Base-by-base conservation (phyloP, 2,888 invertebrate genomes). In the Archips xylosteana region DNA sequence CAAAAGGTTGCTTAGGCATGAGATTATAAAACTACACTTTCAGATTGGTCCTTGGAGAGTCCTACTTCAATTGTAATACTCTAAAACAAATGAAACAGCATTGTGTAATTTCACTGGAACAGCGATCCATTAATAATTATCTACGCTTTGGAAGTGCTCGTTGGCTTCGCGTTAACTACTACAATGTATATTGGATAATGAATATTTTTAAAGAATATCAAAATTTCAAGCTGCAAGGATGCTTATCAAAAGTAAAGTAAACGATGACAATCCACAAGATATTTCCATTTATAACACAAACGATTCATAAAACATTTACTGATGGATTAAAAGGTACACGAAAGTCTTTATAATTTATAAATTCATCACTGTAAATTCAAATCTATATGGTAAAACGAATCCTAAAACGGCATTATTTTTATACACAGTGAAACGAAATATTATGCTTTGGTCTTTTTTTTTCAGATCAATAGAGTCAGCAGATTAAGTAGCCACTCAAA, bases 401-500 rank as follows among this genome's bases (percentile, higher is more conserved):
- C 6, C 13, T 66, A 42, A 57, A 66, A 45, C 45, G 32, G 62
- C 62, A 23, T 23, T 42, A 13, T 36, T 2, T 47, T 51, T 12
- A n/a, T 61, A 2, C n/a, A 47, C 23, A 10, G 15, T 57, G 63
- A 63, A 61, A 15, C 36, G 9, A 34, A 62, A 59, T 59, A 23
- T 23, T 59, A 23, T 23, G 39, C 47, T 39, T 59, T 68, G 45
- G 63, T 63, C 34, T 36, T 63, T 57, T 68, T 68, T 47, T 39
- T 47, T 39, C 57, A 32, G 68, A 68, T 68, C 68, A 63, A 73
- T 63, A 63, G 15, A 72, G 54, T 54, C 36, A 51, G 34, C 49
- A 73, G 47, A 68, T 63, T 59, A 39, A 51, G 63, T 47, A 57
- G 68, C 59, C 68, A 63, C 68, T 65, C 34, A 65, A 32, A 73